Conservation (phyloP, 1,140 invertebrate genomes). For the Teleogryllus occipitalis region DNA sequence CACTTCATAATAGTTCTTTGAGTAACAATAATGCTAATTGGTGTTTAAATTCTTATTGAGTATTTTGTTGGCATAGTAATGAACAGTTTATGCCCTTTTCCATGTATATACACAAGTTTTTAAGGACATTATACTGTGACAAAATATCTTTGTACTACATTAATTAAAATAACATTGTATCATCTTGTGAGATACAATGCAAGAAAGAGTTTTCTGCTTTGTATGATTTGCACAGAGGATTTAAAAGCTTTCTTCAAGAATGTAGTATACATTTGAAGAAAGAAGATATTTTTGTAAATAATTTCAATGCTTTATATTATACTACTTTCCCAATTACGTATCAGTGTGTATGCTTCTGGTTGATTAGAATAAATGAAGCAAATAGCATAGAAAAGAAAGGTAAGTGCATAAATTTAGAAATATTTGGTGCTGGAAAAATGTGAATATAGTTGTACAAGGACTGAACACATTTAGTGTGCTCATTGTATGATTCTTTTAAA, state of each 20-base stretch:
- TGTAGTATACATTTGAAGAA: background rate
- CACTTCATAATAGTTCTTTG: too few species aligned
- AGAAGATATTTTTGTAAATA: background rate
- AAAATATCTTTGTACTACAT: too few species aligned
- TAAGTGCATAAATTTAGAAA: background rate
- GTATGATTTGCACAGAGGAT: background rate
- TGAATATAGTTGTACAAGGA: too few species aligned
- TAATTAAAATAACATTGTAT: too few species aligned
- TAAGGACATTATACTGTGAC: too few species aligned
- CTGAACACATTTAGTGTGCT: background rate
- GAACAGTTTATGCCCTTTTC: too few species aligned
- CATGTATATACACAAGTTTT: too few species aligned
- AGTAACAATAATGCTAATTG: too few species aligned
- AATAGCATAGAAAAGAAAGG: background rate
- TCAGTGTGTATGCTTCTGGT: background rate
- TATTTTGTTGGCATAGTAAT: too few species aligned
- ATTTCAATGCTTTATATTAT: background rate
- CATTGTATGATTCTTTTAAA: background rate
- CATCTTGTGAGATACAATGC: too few species aligned
- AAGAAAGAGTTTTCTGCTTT: background rate
- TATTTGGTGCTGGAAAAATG: background rate
- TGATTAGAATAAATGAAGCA: background rate
- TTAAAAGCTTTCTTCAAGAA: background rate
- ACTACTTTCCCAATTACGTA: background rate
- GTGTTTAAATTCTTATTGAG: too few species aligned